Evolutionary conservation across 2,113 vertebrate genomes (phyloP).

Genomic region (Lanius ludovicianus): DNA sequence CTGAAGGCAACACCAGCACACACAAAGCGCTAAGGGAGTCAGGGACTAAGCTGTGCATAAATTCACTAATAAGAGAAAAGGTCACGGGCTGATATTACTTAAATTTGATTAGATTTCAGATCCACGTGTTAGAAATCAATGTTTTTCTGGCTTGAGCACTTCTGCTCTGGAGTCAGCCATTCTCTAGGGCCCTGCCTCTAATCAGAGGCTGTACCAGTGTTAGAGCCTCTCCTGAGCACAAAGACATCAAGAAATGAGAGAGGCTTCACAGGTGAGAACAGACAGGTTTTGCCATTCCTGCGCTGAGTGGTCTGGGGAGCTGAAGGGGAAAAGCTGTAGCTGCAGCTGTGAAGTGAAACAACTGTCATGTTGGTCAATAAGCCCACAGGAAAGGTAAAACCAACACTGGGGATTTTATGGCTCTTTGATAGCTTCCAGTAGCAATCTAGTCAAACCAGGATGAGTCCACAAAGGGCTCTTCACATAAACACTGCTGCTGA

Average conservation of each 20-base stretch:
- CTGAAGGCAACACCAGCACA: slow-evolving; percentile 46
- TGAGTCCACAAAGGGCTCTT: slow-evolving; percentile 15
- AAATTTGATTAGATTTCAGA: slow-evolving; percentile 78
- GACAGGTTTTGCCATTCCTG: slow-evolving; percentile 40
- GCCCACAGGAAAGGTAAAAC: slow-evolving; percentile 55
- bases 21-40: slow-evolving; percentile 40
- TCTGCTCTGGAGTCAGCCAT: slow-evolving; percentile 25
- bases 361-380: slow-evolving; percentile 28
- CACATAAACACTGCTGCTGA: slow-evolving; percentile 14
- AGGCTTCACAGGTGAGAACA: slow-evolving; percentile 61
- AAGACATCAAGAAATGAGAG: slow-evolving; percentile 58
- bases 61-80: slow-evolving; percentile 77
- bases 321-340: slow-evolving; percentile 39
- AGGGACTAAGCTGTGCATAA: slow-evolving; percentile 69
- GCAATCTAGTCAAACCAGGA: slow-evolving; percentile 49
- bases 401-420: background rate
- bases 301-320: background rate
- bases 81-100: slow-evolving; percentile 70
- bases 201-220: slow-evolving; percentile 1
- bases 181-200: slow-evolving; percentile 26
- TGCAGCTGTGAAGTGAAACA: slow-evolving; percentile 34
- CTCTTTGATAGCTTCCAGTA: slow-evolving; percentile 42
- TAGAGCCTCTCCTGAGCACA: slow-evolving; percentile 40
- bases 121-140: slow-evolving; percentile 69
- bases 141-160: slow-evolving; percentile 55